phyloP scores from a whole-genome alignment of 2,888 invertebrate species.

The Ectemnius lituratus region DNA sequence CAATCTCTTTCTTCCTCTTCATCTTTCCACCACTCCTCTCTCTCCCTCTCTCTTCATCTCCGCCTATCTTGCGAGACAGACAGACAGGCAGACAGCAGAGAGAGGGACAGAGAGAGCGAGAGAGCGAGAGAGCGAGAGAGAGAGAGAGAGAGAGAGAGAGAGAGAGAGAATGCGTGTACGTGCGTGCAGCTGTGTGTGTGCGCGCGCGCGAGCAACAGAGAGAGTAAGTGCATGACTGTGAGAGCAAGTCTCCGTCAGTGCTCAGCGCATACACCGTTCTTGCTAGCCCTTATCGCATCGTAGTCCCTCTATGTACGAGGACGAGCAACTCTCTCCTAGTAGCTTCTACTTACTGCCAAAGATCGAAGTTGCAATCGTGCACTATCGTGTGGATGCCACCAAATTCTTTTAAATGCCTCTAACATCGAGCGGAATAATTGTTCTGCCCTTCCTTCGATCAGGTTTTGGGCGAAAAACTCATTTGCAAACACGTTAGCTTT shows the following conservation, averaged over 20 bases:
- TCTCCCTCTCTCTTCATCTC: background rate
- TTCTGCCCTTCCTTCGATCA: background rate
- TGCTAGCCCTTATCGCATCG: no score
- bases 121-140: no score
- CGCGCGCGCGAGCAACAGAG: no score
- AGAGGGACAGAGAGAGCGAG: background rate
- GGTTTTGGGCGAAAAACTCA: conserved; percentile 2
- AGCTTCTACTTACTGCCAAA: conserved; percentile 20
- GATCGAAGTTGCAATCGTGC: conserved; percentile 20
- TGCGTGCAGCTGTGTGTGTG: no score
- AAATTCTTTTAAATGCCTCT: conserved; percentile 13
- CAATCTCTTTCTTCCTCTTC: background rate
- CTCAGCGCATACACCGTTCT: no score
- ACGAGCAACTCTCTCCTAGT: conserved; percentile 26
- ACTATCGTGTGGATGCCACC: conserved; percentile 36
- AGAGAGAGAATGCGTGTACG: no score
- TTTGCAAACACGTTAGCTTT: background rate
- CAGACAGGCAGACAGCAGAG: background rate
- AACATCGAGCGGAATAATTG: conserved; percentile 26
- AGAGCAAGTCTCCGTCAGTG: no score
- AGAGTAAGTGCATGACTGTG: no score
- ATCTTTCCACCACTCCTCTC: background rate
- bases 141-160: background rate
- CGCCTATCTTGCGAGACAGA: background rate
- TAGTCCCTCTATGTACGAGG: no score